Evolutionary conservation across 1,140 invertebrate species (phyloP), one percentile per base, ranked within the genome.

Genomic region (Piezodorus guildinii): DNA sequence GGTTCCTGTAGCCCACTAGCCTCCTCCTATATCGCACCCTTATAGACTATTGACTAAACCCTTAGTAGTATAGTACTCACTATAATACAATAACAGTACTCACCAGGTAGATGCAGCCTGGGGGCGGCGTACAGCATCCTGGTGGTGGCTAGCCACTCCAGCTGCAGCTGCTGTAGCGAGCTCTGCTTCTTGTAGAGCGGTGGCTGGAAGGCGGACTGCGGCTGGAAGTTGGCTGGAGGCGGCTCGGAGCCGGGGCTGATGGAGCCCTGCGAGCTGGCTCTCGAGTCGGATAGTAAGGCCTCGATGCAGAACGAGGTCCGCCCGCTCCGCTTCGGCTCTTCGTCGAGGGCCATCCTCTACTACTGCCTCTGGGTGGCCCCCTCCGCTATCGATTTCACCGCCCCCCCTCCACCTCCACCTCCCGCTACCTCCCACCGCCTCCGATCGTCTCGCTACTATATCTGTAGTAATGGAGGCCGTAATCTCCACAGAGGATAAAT

Each of bases 121-220:
- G 87, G 88, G 14, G 69, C 69, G 3, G 71, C 69, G 71, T 91
- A 90, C 56, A 90, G 81, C 87, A 91, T 90, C 14, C 87, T 87
- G 15, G 87, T 87, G 67, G 87, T 82, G 1, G 88, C 88, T 34
- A 91, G 74, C 83, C 88, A 91, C 74, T 91, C 88, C 46, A 91
- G 78, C 71, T 90, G 88, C 73, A 90, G 82, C 70, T 90, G 88
- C 69, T 91, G 88, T 49, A 89, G 78, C 51, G 54, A 69, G 14
- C 54, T 30, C 1, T 64, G 30, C 34, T 68, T 66, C 27, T 54
- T 58, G 19, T 67, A 65, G 25, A 65, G 60, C 58, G 70, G 68
- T 54, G 70, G 68, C 30, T 77, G 75, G 62, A 77, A 76, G 9
- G 75, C 76, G 0, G 75, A 76, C 6, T 63, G 66, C 60, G 68